A percentile compares a stretch with the other conserved stretches of the same genome.
Evolutionary conservation across 2,888 invertebrate species (phyloP).

Genomic region (Mayetiola destructor): DNA sequence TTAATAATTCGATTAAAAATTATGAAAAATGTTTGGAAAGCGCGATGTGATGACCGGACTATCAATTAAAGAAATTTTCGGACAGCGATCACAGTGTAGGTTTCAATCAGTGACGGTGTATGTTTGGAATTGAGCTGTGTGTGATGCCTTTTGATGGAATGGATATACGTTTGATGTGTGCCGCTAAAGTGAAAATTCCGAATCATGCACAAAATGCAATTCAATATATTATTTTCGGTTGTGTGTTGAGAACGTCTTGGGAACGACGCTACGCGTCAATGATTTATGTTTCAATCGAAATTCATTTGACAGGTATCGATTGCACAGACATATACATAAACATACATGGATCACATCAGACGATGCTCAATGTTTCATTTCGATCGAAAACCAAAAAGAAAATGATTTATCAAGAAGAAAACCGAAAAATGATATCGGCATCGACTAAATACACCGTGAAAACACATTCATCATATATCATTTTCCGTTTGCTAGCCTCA

Average conservation of each 20-base stretch:
- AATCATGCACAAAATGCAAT: too few species aligned
- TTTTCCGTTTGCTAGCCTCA: background rate
- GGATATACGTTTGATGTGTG: conserved; percentile 1
- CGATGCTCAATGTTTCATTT: too few species aligned
- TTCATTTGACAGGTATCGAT: conserved; percentile 12
- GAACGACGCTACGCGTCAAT: background rate
- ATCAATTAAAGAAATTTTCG: conserved; percentile 10
- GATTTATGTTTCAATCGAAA: conserved; percentile 10
- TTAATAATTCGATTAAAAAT: conserved; percentile 4
- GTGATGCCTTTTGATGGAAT: conserved; percentile 2
- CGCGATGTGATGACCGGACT: background rate
- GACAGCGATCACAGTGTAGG: background rate
- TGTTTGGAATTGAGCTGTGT: too few species aligned
- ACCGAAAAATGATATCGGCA: background rate
- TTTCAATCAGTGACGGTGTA: too few species aligned
- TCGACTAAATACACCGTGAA: background rate
- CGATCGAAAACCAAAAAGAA: too few species aligned
- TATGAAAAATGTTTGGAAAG: background rate
- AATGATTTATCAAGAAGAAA: conserved; percentile 10
- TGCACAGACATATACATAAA: too few species aligned
- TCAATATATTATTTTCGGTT: too few species aligned
- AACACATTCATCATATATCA: conserved; percentile 9
- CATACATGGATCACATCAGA: too few species aligned
- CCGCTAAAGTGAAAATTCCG: background rate
- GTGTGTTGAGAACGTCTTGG: too few species aligned